Evolutionary conservation across 1,140 invertebrate species (phyloP).

Genomic region (Thereuonema tuberculata): DNA sequence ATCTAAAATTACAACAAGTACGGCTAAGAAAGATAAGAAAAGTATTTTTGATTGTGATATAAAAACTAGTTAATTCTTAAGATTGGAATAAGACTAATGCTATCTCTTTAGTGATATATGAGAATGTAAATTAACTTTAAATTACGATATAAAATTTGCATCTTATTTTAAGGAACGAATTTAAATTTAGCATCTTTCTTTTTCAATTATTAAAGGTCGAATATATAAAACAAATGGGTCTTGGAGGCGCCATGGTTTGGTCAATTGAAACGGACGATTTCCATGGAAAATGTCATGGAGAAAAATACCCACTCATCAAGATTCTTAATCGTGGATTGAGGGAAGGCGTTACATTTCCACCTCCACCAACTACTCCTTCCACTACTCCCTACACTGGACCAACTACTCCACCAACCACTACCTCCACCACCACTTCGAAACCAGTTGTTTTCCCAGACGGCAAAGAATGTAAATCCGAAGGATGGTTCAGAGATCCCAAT

Average conservation of each 20-base stretch:
- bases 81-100: too few species aligned
- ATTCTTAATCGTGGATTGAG: not conserved
- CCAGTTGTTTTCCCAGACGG: slow-evolving; percentile 3
- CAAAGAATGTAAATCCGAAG: slow-evolving; percentile 20
- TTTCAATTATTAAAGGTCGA: slow-evolving; percentile 37
- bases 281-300: not conserved
- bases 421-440: not conserved
- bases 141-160: too few species aligned
- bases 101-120: too few species aligned
- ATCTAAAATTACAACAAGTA: too few species aligned
- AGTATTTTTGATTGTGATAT: too few species aligned
- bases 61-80: too few species aligned
- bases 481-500: slow-evolving; percentile 20
- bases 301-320: not conserved
- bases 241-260: slow-evolving; percentile 84
- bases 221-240: slow-evolving; percentile 52
- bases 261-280: slow-evolving; percentile 40
- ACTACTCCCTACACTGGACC: slow-evolving; percentile 1
- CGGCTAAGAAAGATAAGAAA: too few species aligned
- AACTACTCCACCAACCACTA: not conserved
- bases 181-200: too few species aligned
- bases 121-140: too few species aligned
- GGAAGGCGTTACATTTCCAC: not conserved
- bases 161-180: too few species aligned
- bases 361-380: slow-evolving; percentile 7